Conservation (phyloP, 2,888 invertebrate species). For the Hesperia comma region DNA sequence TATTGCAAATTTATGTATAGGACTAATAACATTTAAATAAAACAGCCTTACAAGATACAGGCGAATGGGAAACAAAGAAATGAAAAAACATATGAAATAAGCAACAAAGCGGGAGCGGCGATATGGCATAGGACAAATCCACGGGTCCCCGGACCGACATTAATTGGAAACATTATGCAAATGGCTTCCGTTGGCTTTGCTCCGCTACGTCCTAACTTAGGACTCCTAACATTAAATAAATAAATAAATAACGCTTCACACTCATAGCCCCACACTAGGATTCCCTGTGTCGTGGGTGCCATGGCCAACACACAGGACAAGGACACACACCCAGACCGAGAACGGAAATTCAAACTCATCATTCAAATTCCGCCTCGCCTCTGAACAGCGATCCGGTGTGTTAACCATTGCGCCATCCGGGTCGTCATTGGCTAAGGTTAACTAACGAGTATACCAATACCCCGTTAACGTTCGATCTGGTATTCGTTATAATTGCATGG, state of each 20-base stretch:
- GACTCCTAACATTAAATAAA: too few relatives aligned
- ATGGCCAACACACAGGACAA: too few relatives aligned
- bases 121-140: conserved; percentile 9
- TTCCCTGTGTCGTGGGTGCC: too few relatives aligned
- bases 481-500: too few relatives aligned
- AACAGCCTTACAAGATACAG: conserved; percentile 11
- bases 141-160: conserved; percentile 13
- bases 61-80: conserved; percentile 10
- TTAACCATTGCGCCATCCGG: too few relatives aligned
- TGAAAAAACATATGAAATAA: conserved; percentile 12
- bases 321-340: too few relatives aligned
- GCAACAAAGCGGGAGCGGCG: conserved; percentile 12
- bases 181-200: conserved; percentile 1
- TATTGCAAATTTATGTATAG: conserved; percentile 28
- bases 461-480: too few relatives aligned
- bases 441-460: not conserved
- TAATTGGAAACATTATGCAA: conserved; percentile 22
- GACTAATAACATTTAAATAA: conserved; percentile 23
- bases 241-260: too few relatives aligned
- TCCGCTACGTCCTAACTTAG: not conserved
- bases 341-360: too few relatives aligned
- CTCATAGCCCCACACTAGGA: too few relatives aligned
- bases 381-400: too few relatives aligned
- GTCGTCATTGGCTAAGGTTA: not conserved
- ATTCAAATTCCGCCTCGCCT: too few relatives aligned